A percentile compares a stretch with the other conserved stretches of the same genome.
Conservation (phyloP, 1,140 invertebrate species). For the silkworm (Bombyx mori) region ASM3026992v2 NC_085128.1:11992001-11992500, state of each 20-base stretch:
- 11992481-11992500: constrained; percentile 59
- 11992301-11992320: constrained; percentile 6
- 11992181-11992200: constrained; percentile 55
- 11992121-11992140: constrained; percentile 66
- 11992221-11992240: constrained; percentile 62
- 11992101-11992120: constrained; percentile 68
- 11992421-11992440: constrained; percentile 20
- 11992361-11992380: background rate
- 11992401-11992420: no score
- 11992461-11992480: constrained; percentile 47
- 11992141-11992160: constrained; percentile 71
- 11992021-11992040: no score
- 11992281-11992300: constrained; percentile 49
- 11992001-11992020: constrained; percentile 42
- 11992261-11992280: constrained; percentile 39
- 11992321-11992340: no score
- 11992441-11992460: constrained; percentile 30
- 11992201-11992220: constrained; percentile 45
- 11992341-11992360: no score
- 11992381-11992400: background rate
- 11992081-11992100: constrained; percentile 50
- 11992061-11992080: constrained; percentile 61
- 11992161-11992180: constrained; percentile 64
- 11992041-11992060: constrained; percentile 45
- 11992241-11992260: constrained; percentile 55